Evolutionary conservation across 2,888 invertebrate species (phyloP).

Genomic region (Labia minor): DNA sequence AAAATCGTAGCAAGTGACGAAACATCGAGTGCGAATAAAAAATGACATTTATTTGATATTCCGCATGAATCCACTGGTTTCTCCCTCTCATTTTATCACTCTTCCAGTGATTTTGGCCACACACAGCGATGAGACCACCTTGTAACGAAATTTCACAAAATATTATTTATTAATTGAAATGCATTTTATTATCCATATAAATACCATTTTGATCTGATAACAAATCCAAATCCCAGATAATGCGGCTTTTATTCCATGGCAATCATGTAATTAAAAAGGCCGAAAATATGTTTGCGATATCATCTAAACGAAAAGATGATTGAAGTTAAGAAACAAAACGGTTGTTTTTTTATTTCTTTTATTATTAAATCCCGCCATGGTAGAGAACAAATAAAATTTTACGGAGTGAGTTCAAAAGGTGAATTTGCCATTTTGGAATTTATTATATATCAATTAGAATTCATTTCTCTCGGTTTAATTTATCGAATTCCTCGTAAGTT

Average conservation of each 20-base stretch:
- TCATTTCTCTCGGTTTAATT: too few species aligned
- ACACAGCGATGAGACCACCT: not conserved
- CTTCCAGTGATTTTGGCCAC: not conserved
- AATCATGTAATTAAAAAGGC: not conserved
- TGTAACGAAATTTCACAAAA: not conserved
- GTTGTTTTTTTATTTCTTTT: too few species aligned
- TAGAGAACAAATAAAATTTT: too few species aligned
- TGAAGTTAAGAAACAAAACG: too few species aligned
- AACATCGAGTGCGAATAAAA: not conserved
- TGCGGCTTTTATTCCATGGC: not conserved
- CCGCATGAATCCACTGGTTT: not conserved
- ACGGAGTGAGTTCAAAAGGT: too few species aligned
- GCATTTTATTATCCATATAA: slow-evolving; percentile 13
- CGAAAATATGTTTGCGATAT: not conserved
- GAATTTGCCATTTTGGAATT: too few species aligned
- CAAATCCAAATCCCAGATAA: not conserved
- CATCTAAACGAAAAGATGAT: not conserved
- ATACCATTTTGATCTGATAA: slow-evolving; percentile 2
- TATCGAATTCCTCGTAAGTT: too few species aligned
- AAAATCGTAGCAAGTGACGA: not conserved
- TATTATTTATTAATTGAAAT: slow-evolving; percentile 1
- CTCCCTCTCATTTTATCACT: not conserved
- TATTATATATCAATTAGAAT: too few species aligned
- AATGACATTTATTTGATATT: slow-evolving; percentile 1
- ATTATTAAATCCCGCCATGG: too few species aligned